Evolutionary conservation across 2,888 invertebrate species (phyloP).

Genomic region (Sepiola atlantica): DNA sequence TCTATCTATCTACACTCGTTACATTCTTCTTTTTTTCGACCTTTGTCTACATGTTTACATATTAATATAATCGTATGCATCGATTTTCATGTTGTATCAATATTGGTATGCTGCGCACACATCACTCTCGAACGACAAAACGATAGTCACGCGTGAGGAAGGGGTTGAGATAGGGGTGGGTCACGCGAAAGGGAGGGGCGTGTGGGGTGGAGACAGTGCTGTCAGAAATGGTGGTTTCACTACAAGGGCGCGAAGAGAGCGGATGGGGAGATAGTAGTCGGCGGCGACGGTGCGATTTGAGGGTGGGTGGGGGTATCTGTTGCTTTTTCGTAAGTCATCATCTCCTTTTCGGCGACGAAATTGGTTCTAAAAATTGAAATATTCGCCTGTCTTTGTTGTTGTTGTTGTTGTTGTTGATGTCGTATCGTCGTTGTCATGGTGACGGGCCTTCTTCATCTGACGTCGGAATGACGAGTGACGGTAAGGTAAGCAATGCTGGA

Average conservation of each 20-base stretch:
- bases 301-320: background rate
- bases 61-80: background rate
- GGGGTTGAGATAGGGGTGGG: background rate
- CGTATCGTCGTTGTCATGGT: background rate
- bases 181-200: background rate
- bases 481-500: too few relatives aligned
- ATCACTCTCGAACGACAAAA: background rate
- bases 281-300: too few relatives aligned
- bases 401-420: background rate
- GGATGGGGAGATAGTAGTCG: background rate
- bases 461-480: background rate
- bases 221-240: background rate
- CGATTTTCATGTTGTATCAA: background rate
- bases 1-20: background rate
- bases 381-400: background rate
- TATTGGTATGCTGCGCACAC: constrained; percentile 16
- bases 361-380: constrained; percentile 23
- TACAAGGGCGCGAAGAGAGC: background rate
- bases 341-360: background rate
- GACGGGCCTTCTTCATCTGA: background rate
- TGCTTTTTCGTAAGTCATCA: background rate
- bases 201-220: too few relatives aligned
- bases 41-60: background rate
- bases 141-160: background rate
- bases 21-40: too few relatives aligned